Evolutionary conservation across 2,113 vertebrate genomes (phyloP).

Genomic region (Gila orcuttii): DNA sequence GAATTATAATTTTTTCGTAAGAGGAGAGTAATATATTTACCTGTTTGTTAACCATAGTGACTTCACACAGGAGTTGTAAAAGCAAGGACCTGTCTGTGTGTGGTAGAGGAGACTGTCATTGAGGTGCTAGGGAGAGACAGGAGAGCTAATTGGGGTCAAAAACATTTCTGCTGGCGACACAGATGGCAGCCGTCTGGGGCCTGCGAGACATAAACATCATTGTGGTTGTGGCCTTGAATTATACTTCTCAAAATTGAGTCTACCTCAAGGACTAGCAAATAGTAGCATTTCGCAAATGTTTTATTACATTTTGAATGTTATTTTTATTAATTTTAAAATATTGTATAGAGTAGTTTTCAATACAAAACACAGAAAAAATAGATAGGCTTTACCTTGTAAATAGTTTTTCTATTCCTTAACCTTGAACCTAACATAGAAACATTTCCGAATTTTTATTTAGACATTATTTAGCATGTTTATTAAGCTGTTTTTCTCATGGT

Average conservation of each 20-base stretch:
- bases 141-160: conserved; percentile 76
- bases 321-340: background rate
- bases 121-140: conserved; percentile 49
- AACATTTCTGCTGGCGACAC: conserved; percentile 68
- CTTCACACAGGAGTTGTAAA: conserved; percentile 12
- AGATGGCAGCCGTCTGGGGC: conserved; percentile 59
- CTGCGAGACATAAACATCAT: conserved; percentile 57
- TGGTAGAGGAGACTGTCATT: conserved; percentile 39
- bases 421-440: background rate
- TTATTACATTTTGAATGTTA: background rate
- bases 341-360: background rate
- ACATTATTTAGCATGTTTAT: background rate
- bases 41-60: conserved; percentile 21
- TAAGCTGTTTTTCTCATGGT: background rate
- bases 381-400: too few species aligned
- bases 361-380: background rate
- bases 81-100: conserved; percentile 34
- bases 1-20: background rate
- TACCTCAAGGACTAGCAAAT: conserved; percentile 63
- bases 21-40: background rate
- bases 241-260: conserved; percentile 55
- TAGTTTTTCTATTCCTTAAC: background rate
- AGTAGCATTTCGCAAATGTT: background rate
- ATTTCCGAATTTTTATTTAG: background rate
- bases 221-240: conserved; percentile 44